Percentiles rank a stretch among this genome's conserved stretches.
These are phyloP conservation scores for Cyprinodon brontotheroides DNA, from an alignment of 2,113 vertebrate species.

Conservation along the genomic window DNA sequence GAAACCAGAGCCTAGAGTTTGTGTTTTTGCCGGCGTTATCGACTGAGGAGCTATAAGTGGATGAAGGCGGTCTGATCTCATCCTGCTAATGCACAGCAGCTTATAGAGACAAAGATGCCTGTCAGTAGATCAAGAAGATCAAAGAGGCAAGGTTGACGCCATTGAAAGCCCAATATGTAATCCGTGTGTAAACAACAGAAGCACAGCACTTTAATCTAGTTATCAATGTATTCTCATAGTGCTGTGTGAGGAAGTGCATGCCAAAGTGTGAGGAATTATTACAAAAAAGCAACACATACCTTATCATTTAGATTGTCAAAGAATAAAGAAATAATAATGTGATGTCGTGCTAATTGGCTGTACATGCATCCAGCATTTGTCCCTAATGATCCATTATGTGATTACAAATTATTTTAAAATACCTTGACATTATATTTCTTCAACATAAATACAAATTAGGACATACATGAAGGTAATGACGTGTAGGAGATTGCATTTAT, in stretches of 20 bases:
- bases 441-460: constrained; percentile 19
- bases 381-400: not conserved
- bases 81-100: constrained; percentile 30
- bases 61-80: constrained; percentile 33
- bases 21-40: constrained; percentile 40
- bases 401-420: not conserved
- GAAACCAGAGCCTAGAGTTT: constrained; percentile 16
- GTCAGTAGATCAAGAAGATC: constrained; percentile 36
- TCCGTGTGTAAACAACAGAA: not conserved
- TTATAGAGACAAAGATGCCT: constrained; percentile 38
- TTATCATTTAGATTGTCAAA: not conserved
- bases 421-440: not conserved
- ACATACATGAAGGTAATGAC: not conserved
- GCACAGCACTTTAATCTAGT: not conserved
- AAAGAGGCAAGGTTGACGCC: constrained; percentile 14
- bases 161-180: constrained; percentile 11
- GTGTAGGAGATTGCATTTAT: constrained; percentile 13
- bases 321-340: not conserved
- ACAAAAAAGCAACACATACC: not conserved
- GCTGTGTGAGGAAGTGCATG: not conserved
- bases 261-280: not conserved
- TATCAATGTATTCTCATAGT: not conserved
- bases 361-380: not conserved
- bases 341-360: not conserved
- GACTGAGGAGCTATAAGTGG: constrained; percentile 45